These are phyloP conservation scores for Macrocentrus cingulum DNA, from an alignment of 1,140 invertebrate species.

Conservation along the genomic window DNA sequence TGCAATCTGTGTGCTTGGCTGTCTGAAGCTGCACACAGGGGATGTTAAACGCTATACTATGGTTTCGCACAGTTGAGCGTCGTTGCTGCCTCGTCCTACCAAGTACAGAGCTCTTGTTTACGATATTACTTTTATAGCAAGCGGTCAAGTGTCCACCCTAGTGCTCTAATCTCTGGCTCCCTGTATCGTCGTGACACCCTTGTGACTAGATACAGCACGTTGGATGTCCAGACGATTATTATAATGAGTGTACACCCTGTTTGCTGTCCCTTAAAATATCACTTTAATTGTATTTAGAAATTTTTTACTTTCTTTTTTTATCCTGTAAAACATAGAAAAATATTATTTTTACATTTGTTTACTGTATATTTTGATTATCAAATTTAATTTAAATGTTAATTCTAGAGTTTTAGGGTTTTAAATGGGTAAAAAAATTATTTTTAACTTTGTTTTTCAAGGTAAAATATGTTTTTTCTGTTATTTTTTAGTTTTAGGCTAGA, in stretches of 20 bases:
- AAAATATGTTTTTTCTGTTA: too few relatives aligned
- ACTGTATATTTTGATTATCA: too few relatives aligned
- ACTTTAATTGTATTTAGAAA: background rate
- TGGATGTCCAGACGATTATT: slow-evolving; percentile 32
- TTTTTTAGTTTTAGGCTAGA: too few relatives aligned
- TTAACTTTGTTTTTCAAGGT: too few relatives aligned
- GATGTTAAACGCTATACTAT: background rate
- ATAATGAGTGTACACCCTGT: slow-evolving; percentile 30
- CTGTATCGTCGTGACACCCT: slow-evolving; percentile 28
- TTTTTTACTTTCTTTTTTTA: too few relatives aligned
- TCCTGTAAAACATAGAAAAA: too few relatives aligned
- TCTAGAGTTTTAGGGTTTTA: too few relatives aligned
- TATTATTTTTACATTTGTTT: too few relatives aligned
- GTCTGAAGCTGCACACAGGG: slow-evolving; percentile 3
- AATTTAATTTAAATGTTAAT: too few relatives aligned
- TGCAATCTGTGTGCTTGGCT: background rate
- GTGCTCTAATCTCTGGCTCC: slow-evolving; percentile 40
- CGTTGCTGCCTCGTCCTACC: background rate
- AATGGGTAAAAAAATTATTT: too few relatives aligned
- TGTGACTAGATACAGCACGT: slow-evolving; percentile 48
- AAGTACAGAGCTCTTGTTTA: slow-evolving; percentile 37
- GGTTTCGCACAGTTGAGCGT: too few relatives aligned
- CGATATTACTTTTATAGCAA: slow-evolving; percentile 45
- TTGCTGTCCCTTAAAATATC: background rate
- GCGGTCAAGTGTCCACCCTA: slow-evolving; percentile 40